Conservation (phyloP, 1,140 invertebrate genomes). For the Ceratosolen fusciceps region DNA sequence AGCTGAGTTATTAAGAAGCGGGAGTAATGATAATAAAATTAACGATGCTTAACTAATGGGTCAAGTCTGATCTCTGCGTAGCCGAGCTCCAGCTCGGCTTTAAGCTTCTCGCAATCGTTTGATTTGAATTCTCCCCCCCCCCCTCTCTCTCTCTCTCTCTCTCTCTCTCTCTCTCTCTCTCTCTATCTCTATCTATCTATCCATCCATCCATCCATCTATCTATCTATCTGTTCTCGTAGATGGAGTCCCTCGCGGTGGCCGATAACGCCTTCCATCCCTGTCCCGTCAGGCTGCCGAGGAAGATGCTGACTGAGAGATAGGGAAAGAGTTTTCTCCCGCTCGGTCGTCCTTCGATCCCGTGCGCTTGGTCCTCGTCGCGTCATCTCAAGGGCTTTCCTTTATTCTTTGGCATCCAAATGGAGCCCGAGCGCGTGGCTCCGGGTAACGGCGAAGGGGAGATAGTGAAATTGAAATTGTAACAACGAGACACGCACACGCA, state of each 20-base stretch:
- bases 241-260: too few relatives aligned
- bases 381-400: slow-evolving; percentile 43
- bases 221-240: too few relatives aligned
- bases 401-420: slow-evolving; percentile 34
- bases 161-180: background rate
- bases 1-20: too few relatives aligned
- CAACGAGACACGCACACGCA: slow-evolving; percentile 50
- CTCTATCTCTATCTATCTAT: background rate
- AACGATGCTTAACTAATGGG: too few relatives aligned
- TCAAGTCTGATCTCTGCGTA: too few relatives aligned
- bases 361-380: background rate
- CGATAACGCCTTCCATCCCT: background rate
- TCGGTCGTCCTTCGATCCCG: slow-evolving; percentile 14
- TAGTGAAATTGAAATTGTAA: slow-evolving; percentile 64
- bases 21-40: too few relatives aligned
- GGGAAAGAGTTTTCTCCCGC: slow-evolving; percentile 5
- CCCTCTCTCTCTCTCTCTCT: background rate
- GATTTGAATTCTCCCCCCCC: too few relatives aligned
- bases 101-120: too few relatives aligned
- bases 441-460: slow-evolving; percentile 55
- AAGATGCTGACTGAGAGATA: background rate
- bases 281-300: too few relatives aligned
- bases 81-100: too few relatives aligned
- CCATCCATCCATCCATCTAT: too few relatives aligned
- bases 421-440: slow-evolving; percentile 11